Percentiles rank a stretch among this genome's conserved stretches.
Evolutionary conservation across 2,888 invertebrate species (phyloP).

Genomic region (Leistus spinibarbis): DNA sequence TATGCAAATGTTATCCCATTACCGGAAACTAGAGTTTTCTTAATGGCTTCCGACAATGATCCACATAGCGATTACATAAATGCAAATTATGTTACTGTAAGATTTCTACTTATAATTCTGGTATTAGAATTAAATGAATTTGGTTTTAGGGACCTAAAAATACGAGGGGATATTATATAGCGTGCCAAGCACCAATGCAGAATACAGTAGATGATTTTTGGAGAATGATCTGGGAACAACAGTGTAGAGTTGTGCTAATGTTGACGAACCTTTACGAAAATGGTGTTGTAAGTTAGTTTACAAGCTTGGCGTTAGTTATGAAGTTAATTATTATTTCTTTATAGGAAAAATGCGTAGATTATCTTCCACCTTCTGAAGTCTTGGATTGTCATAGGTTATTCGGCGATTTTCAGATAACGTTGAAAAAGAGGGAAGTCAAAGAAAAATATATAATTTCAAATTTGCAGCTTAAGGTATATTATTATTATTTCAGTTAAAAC

Average conservation of each 20-base stretch:
- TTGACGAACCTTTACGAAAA: conserved; percentile 88
- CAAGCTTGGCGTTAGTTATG: neutral
- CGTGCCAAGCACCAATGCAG: conserved; percentile 87
- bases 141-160: conserved; percentile 80
- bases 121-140: neutral
- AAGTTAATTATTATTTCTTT: conserved; percentile 46
- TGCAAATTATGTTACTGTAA: conserved; percentile 89
- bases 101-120: conserved; percentile 49
- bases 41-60: conserved; percentile 74
- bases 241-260: conserved; percentile 86
- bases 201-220: conserved; percentile 89
- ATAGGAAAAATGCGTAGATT: conserved; percentile 88
- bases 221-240: conserved; percentile 97
- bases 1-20: conserved; percentile 95
- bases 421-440: conserved; percentile 87
- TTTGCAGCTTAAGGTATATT: conserved; percentile 75
- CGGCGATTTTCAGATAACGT: conserved; percentile 85
- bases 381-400: conserved; percentile 85
- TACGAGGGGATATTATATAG: conserved; percentile 84
- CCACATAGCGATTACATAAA: conserved; percentile 90
- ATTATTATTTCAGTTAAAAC: too few relatives aligned
- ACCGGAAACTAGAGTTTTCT: conserved; percentile 85
- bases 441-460: conserved; percentile 90
- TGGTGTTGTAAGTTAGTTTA: conserved; percentile 70
- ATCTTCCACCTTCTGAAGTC: conserved; percentile 90